Conservation (phyloP, 2,113 vertebrate genomes). For the Hystrix cristata region DNA sequence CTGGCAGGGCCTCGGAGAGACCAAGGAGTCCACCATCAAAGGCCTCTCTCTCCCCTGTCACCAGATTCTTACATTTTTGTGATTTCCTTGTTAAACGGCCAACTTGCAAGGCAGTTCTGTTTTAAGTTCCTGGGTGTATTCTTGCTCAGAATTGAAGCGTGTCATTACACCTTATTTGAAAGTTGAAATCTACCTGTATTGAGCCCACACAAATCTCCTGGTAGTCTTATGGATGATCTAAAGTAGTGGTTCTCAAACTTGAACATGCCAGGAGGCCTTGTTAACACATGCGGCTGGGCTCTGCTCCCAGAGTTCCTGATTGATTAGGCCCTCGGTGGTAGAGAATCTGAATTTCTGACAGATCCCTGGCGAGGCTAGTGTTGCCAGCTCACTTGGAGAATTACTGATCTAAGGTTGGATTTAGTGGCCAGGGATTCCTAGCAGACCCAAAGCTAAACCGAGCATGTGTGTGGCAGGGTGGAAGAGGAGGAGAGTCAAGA, state of each 20-base stretch:
- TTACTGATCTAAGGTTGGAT: background rate
- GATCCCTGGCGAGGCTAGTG: background rate
- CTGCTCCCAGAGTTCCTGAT: background rate
- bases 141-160: background rate
- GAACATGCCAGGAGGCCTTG: background rate
- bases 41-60: background rate
- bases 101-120: background rate
- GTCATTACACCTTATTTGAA: background rate
- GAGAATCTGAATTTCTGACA: slow-evolving; percentile 33
- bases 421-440: background rate
- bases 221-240: background rate
- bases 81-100: background rate
- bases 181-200: background rate
- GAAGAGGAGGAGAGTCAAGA: background rate
- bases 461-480: background rate
- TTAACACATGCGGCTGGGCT: background rate
- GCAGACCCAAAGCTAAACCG: background rate
- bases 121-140: background rate
- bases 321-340: background rate
- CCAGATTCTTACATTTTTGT: background rate
- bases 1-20: background rate
- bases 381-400: background rate
- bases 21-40: background rate
- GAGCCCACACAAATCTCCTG: background rate
- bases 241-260: background rate